These are phyloP conservation scores for Herpetotheres cachinnans DNA, from an alignment of 2,113 vertebrate genomes.

Conservation along the genomic window DNA sequence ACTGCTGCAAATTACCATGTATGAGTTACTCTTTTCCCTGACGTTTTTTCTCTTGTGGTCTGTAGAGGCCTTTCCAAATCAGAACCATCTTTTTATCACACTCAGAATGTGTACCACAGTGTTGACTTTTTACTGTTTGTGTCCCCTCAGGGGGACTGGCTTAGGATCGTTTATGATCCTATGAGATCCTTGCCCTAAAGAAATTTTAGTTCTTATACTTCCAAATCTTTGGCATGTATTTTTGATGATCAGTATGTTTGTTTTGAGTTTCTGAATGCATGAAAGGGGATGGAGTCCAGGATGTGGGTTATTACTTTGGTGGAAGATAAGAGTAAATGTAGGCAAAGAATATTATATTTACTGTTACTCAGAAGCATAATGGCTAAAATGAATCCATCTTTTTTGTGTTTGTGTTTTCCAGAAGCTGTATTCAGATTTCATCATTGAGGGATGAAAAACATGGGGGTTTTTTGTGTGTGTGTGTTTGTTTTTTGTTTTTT, in stretches of 20 bases:
- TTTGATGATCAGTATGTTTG: background rate
- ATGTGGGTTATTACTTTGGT: background rate
- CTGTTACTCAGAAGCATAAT: background rate
- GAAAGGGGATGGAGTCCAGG: background rate
- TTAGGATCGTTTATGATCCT: background rate
- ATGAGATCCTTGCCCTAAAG: background rate
- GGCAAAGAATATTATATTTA: background rate
- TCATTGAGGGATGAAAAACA: background rate
- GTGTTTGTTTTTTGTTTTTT: too few species aligned
- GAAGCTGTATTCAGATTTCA: background rate
- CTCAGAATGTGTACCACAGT: rapidly evolving
- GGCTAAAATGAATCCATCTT: background rate
- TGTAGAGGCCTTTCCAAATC: background rate
- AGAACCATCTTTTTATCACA: background rate
- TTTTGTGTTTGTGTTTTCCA: background rate
- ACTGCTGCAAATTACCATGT: background rate
- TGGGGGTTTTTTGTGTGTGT: background rate
- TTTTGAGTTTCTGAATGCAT: background rate
- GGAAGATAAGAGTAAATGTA: background rate
- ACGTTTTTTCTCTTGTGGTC: background rate
- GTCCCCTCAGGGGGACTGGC: background rate
- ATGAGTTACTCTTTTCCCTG: rapidly evolving
- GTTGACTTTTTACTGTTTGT: background rate
- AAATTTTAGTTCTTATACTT: background rate
- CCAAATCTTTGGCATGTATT: background rate